These are phyloP conservation scores for Arion vulgaris DNA, from an alignment of 1,140 invertebrate genomes.

Conservation along the genomic window DNA sequence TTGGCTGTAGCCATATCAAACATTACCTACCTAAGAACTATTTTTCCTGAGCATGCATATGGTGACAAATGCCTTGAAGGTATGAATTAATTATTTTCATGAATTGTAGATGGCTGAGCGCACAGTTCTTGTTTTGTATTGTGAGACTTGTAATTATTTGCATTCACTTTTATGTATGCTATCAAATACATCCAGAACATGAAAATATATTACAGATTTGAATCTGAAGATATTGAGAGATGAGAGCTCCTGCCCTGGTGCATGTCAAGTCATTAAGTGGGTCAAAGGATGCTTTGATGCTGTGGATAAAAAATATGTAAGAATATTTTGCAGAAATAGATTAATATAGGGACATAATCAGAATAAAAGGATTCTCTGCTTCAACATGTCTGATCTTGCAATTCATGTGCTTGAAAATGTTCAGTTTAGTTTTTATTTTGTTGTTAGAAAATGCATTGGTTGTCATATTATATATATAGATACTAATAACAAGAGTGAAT, in stretches of 20 bases:
- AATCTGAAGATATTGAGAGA: conserved; percentile 72
- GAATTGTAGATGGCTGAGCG: too few relatives aligned
- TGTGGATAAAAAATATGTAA: conserved; percentile 75
- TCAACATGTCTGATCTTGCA: too few relatives aligned
- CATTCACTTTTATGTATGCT: neutral
- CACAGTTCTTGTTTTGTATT: neutral
- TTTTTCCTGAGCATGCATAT: conserved; percentile 73
- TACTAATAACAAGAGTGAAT: too few relatives aligned
- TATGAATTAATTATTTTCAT: conserved; percentile 33
- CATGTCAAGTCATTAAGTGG: conserved; percentile 72
- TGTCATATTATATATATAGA: too few relatives aligned
- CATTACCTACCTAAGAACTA: conserved; percentile 72
- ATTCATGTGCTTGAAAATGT: too few relatives aligned
- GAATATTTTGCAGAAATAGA: conserved; percentile 37
- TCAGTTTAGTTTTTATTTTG: too few relatives aligned
- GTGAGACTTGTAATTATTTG: neutral
- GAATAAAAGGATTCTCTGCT: too few relatives aligned
- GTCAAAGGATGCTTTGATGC: conserved; percentile 75
- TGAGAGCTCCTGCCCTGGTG: conserved; percentile 70
- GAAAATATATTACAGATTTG: conserved; percentile 56
- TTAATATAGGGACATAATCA: too few relatives aligned
- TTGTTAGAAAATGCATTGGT: too few relatives aligned
- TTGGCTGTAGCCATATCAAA: conserved; percentile 73
- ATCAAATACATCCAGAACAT: neutral
- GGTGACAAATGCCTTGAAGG: conserved; percentile 71